phyloP scores from a whole-genome alignment of 2,113 vertebrate species.

The Ahaetulla prasina region DNA sequence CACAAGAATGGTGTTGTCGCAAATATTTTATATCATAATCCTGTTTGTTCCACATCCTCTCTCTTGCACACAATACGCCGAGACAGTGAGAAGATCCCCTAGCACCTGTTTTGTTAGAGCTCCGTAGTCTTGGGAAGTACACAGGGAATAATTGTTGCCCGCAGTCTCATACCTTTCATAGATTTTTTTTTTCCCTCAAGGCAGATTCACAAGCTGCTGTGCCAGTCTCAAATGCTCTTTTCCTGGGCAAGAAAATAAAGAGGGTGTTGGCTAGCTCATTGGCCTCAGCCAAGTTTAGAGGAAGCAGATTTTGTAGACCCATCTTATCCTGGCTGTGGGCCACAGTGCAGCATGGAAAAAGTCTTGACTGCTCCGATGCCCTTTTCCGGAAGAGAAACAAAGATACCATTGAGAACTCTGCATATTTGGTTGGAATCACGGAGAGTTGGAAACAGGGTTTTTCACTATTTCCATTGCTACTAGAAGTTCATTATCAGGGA shows the following conservation, averaged over 20 bases:
- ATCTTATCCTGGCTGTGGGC: not conserved
- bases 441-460: not conserved
- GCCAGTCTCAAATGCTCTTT: not conserved
- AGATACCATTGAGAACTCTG: not conserved
- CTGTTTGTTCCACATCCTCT: not conserved
- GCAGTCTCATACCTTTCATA: not conserved
- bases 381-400: not conserved
- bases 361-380: not conserved
- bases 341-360: not conserved
- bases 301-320: not conserved
- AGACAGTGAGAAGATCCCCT: not conserved
- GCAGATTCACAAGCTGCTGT: not conserved
- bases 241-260: not conserved
- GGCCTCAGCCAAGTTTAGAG: not conserved
- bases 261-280: not conserved
- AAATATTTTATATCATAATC: not conserved
- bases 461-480: not conserved
- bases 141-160: not conserved
- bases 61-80: not conserved
- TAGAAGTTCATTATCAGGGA: not conserved
- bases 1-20: not conserved
- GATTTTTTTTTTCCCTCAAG: not conserved
- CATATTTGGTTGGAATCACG: not conserved
- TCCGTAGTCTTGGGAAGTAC: not conserved
- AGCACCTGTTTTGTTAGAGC: not conserved